Conservation (phyloP, 2,888 invertebrate genomes). For the Didymodactylos carnosus region DNA sequence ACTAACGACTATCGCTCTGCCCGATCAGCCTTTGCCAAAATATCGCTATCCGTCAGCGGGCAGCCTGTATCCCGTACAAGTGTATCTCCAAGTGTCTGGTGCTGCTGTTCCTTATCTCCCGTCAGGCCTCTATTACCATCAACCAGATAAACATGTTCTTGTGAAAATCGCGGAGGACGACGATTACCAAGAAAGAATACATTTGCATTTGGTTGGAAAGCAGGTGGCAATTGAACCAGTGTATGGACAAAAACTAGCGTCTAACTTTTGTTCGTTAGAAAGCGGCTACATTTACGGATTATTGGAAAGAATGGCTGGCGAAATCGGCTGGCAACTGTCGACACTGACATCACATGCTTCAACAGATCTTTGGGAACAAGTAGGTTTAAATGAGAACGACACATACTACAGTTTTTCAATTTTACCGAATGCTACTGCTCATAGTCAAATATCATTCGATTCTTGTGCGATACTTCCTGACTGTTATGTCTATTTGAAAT, state of each 20-base stretch:
- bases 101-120: not conserved
- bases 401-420: not conserved
- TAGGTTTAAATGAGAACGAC: not conserved
- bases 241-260: not conserved
- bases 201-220: not conserved
- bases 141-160: not conserved
- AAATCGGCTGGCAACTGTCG: not conserved
- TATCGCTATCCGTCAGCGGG: not conserved
- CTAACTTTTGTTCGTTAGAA: not conserved
- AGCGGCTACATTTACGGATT: not conserved
- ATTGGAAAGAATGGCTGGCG: not conserved
- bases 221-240: not conserved
- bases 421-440: not conserved
- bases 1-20: not conserved
- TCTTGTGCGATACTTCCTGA: not conserved
- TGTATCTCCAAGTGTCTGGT: not conserved
- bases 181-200: not conserved
- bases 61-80: not conserved
- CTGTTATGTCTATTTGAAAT: not conserved
- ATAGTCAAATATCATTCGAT: not conserved
- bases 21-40: not conserved
- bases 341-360: not conserved
- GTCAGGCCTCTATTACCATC: not conserved
- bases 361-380: rapidly evolving
- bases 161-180: not conserved